These are phyloP conservation scores for Enteromius unitaeniatus DNA, from an alignment of 2,797 vertebrate genomes.

Conservation along the genomic window DNA sequence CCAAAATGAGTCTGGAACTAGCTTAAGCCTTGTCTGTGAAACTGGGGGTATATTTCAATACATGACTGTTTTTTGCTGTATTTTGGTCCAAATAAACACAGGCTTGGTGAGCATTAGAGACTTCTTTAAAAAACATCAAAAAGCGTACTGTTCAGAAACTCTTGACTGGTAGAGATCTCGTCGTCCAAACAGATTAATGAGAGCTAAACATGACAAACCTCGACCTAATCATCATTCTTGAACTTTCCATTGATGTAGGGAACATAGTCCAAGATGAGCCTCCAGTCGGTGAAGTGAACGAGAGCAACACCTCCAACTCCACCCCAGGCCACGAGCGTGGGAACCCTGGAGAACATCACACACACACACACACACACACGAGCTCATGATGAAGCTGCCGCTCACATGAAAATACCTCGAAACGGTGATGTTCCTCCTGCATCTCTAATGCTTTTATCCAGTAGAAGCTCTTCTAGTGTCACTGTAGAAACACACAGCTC, in stretches of 20 bases:
- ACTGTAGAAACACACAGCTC: too few species aligned
- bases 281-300: constrained; percentile 90
- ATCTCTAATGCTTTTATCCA: neutral
- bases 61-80: too few species aligned
- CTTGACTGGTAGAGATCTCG: neutral
- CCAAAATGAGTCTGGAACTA: too few species aligned
- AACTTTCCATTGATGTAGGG: constrained; percentile 91
- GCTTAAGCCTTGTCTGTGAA: too few species aligned
- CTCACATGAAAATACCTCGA: neutral
- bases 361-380: fast-evolving
- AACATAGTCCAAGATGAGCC: constrained; percentile 88
- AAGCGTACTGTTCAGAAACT: too few species aligned
- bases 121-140: too few species aligned
- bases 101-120: too few species aligned
- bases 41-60: too few species aligned
- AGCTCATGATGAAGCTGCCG: neutral
- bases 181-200: neutral
- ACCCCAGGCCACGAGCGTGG: constrained; percentile 83
- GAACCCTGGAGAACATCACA: constrained; percentile 79
- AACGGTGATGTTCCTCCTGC: neutral
- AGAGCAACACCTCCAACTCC: constrained; percentile 77
- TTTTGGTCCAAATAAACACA: too few species aligned
- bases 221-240: constrained; percentile 79
- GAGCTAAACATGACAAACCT: neutral
- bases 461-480: neutral